Percentiles rank a stretch among this genome's conserved stretches.
phyloP scores from a whole-genome alignment of 2,797 vertebrate genomes.

The Stomatorhinus walkeri region DNA sequence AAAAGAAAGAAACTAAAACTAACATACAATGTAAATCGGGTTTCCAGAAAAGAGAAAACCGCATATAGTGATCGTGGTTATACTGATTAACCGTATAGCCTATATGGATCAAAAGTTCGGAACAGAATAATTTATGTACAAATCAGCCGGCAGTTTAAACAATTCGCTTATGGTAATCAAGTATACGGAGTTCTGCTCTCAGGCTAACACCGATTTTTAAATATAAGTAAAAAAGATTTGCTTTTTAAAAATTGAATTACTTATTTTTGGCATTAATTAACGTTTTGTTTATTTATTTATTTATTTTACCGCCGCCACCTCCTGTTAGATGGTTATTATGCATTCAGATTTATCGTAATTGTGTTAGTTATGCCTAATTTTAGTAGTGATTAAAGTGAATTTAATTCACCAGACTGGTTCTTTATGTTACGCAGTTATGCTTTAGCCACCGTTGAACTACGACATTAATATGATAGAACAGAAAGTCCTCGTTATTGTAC shows the following conservation, averaged over 20 bases:
- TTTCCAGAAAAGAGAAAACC: not conserved
- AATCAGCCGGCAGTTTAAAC: too few species aligned
- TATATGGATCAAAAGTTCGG: too few species aligned
- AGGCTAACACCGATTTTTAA: not conserved
- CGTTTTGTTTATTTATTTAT: not conserved
- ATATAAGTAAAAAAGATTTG: not conserved
- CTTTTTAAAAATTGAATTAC: not conserved
- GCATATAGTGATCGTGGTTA: too few species aligned
- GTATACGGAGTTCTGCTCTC: not conserved
- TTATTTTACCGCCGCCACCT: not conserved
- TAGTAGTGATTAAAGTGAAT: not conserved
- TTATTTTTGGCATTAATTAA: not conserved
- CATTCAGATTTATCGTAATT: not conserved
- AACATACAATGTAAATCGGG: not conserved
- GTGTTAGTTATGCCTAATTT: not conserved
- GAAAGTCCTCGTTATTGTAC: not conserved
- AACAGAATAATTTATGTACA: too few species aligned
- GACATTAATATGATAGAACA: not conserved
- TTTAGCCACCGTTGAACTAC: not conserved
- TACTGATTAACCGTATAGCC: too few species aligned
- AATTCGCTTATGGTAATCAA: not conserved
- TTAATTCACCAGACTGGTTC: not conserved
- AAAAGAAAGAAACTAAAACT: not conserved
- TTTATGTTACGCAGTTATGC: not conserved
- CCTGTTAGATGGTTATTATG: not conserved